Evolutionary conservation across 2,113 vertebrate genomes (phyloP), one percentile per base, ranked within the genome.

Genomic region (Cyanoderma ruficeps): DNA sequence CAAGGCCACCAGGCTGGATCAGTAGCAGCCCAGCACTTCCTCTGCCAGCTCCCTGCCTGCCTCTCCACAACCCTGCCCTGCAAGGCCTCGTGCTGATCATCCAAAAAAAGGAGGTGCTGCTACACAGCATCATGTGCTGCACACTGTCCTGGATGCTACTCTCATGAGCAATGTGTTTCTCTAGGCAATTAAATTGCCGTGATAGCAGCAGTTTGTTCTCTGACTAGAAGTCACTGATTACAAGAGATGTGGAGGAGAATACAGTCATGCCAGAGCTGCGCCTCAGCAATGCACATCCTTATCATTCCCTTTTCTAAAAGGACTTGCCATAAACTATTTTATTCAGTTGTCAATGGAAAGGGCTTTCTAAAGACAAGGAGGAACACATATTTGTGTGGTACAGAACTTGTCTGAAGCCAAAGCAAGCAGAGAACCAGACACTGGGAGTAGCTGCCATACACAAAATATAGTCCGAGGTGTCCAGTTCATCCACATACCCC

Each of bases 311-410:
- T 53, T 75, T 16, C 65, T 39, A 23, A 35, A 64, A 28, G 21
- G 31, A 9, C 30, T 78, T 70, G 27, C 69, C 67, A 35, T 24
- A 55, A 74, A 55, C 24, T 60, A 0, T 30, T 84, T 69, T 55
- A 44, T 28, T 53, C 63, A 22, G n/a, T 9, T 74, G 17, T 16
- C 37, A 33, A 11, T 4, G 22, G 41, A 61, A 74, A 74, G 24
- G 14, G n/a, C 16, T 90, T 72, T 39, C 64, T 46, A 25, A 65
- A n/a, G 56, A 60, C 74, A 61, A n/a, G 33, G 59, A 65, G 19
- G 31, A 60, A 78, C 0, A 1, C 10, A 18, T 28, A 21, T 0
- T 0, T 4, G 11, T 3, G 6, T 16, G 22, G 37, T 5, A 22
- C 12, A 17, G 28, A 87, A 33, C 49, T 10, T 13, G 6, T 28